phyloP scores from a whole-genome alignment of 2,797 vertebrate species.

The Scleropages formosus region DNA sequence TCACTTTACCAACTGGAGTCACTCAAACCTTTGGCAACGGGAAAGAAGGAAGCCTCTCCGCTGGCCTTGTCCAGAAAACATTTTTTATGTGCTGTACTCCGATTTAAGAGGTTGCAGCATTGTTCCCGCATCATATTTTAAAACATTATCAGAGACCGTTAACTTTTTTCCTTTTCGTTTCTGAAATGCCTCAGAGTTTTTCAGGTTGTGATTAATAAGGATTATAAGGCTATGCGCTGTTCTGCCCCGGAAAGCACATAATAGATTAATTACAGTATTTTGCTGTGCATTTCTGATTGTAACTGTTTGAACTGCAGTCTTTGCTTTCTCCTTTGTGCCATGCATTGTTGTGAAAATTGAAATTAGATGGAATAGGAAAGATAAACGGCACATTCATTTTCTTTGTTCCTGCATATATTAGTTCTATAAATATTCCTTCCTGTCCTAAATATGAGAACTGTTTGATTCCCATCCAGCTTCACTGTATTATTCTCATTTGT shows the following conservation, averaged over 20 bases:
- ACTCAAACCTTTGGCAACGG: constrained; percentile 50
- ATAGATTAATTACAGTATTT: constrained; percentile 52
- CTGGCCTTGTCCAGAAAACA: constrained; percentile 5
- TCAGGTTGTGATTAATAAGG: constrained; percentile 44
- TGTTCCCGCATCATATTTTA: constrained; percentile 40
- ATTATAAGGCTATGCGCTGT: constrained; percentile 34
- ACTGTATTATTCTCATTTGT: not conserved
- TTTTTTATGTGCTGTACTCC: constrained; percentile 30
- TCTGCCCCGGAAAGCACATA: constrained; percentile 47
- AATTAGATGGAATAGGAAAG: constrained; percentile 27
- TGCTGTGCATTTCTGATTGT: constrained; percentile 37
- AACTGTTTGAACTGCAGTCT: constrained; percentile 26
- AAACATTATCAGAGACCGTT: constrained; percentile 51
- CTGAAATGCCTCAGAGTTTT: constrained; percentile 33
- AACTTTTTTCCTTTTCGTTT: constrained; percentile 40
- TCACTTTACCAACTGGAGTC: constrained; percentile 48
- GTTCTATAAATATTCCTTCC: constrained; percentile 9
- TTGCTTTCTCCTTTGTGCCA: not conserved
- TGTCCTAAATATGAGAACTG: constrained; percentile 4
- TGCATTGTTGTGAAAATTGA: constrained; percentile 23
- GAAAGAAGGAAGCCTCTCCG: not conserved
- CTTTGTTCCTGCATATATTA: constrained; percentile 17
- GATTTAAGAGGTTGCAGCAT: constrained; percentile 45
- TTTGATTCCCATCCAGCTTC: constrained; percentile 10
- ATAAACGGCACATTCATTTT: constrained; percentile 27